These are phyloP conservation scores for Rotaria magnacalcarata DNA, from an alignment of 2,888 invertebrate species.

Conservation along the genomic window DNA sequence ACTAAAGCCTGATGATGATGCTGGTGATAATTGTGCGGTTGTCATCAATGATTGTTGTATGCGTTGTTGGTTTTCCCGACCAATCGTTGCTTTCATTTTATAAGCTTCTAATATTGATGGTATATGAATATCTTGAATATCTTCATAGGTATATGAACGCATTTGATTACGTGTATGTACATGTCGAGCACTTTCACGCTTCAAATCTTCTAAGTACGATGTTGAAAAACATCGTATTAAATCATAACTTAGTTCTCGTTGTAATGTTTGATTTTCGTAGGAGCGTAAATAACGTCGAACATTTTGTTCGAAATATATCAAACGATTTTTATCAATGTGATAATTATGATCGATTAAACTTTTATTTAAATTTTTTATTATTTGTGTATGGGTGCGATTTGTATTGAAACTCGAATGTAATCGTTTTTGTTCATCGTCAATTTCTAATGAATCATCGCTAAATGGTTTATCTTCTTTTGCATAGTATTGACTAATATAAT, in stretches of 20 bases:
- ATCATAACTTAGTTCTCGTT: slow-evolving; percentile 39
- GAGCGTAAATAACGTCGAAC: slow-evolving; percentile 30
- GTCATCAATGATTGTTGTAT: neutral
- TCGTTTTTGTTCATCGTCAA: neutral
- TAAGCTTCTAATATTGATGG: slow-evolving; percentile 39
- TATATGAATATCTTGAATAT: slow-evolving; percentile 39
- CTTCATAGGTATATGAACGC: slow-evolving; percentile 39
- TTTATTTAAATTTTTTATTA: slow-evolving; percentile 41
- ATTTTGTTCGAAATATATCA: slow-evolving; percentile 15
- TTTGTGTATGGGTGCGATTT: slow-evolving; percentile 24
- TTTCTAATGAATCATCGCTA: neutral
- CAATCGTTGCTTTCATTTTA: slow-evolving; percentile 41
- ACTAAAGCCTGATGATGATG: neutral
- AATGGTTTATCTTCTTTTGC: neutral
- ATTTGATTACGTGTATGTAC: neutral
- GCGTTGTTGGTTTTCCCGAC: slow-evolving; percentile 11
- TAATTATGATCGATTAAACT: slow-evolving; percentile 28
- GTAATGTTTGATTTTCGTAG: slow-evolving; percentile 36
- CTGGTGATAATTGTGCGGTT: neutral
- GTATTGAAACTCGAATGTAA: neutral
- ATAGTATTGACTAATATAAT: slow-evolving; percentile 24
- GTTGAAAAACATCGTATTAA: slow-evolving; percentile 42
- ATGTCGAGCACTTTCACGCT: slow-evolving; percentile 39
- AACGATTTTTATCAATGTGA: slow-evolving; percentile 35
- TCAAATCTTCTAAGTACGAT: slow-evolving; percentile 38